phyloP scores from a whole-genome alignment of 1,140 invertebrate genomes.

The Bombus balteatus region DNA sequence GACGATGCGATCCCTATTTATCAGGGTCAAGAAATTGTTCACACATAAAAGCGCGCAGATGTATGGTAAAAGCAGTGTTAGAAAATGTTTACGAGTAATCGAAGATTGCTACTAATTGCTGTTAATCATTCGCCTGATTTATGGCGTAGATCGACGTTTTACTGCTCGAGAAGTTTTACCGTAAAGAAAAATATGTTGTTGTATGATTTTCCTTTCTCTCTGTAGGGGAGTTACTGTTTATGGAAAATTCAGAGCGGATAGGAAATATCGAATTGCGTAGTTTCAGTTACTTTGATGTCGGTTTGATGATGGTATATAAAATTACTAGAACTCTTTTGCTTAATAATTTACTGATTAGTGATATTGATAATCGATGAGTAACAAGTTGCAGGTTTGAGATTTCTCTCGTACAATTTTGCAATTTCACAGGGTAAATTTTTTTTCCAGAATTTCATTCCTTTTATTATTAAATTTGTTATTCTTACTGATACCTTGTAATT shows the following conservation, averaged over 20 bases:
- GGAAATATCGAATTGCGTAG: background rate
- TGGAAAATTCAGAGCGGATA: background rate
- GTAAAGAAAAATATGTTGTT: background rate
- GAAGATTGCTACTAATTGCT: constrained; percentile 12
- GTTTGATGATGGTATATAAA: too few species aligned
- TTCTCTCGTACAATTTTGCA: too few species aligned
- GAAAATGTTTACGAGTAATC: constrained; percentile 31
- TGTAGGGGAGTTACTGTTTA: background rate
- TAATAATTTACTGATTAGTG: too few species aligned
- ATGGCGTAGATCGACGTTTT: background rate
- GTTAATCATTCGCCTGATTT: background rate
- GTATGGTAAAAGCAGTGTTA: background rate
- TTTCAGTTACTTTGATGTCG: too few species aligned
- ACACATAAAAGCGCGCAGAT: background rate
- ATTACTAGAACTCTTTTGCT: too few species aligned
- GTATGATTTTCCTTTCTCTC: background rate
- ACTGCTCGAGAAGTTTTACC: background rate
- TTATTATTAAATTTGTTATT: too few species aligned
- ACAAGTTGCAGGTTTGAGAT: too few species aligned
- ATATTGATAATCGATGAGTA: too few species aligned
- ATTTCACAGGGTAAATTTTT: too few species aligned
- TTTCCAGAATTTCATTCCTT: too few species aligned
- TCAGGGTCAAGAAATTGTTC: background rate
- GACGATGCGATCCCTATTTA: constrained; percentile 4
- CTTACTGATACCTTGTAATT: too few species aligned